A percentile compares a stretch with the other conserved stretches of the same genome.
phyloP scores from a whole-genome alignment of 92 coral and sea anemone species.

The Diadumene lineata region DNA sequence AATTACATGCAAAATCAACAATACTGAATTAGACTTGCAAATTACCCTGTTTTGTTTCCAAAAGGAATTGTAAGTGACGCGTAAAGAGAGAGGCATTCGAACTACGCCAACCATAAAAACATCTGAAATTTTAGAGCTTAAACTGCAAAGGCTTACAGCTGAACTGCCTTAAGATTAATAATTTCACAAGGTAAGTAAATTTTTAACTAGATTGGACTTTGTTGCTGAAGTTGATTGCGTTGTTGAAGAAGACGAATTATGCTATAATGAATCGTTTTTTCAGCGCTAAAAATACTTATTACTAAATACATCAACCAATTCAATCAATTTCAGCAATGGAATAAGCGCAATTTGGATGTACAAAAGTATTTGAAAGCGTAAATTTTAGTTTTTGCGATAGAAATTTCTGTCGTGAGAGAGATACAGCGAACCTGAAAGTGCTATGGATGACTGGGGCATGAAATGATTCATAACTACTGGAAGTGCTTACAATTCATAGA shows the following conservation, averaged over 20 bases:
- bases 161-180: not conserved
- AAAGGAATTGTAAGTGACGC: constrained; percentile 7
- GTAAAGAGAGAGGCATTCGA: not conserved
- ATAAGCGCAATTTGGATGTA: not conserved
- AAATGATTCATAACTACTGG: too few relatives aligned
- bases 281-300: not conserved
- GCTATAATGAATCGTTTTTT: not conserved
- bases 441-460: too few relatives aligned
- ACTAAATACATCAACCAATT: not conserved
- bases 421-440: too few relatives aligned
- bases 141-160: not conserved
- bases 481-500: too few relatives aligned
- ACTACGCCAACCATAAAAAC: not conserved
- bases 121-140: not conserved
- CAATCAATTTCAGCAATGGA: not conserved
- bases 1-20: not conserved
- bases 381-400: not conserved
- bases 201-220: not conserved
- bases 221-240: not conserved
- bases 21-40: constrained; percentile 5
- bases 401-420: too few relatives aligned
- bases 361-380: not conserved
- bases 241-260: not conserved
- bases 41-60: not conserved
- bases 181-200: not conserved